Base-by-base conservation (phyloP, 2,113 vertebrate species). In the Acrocephalus kingi region DNA sequence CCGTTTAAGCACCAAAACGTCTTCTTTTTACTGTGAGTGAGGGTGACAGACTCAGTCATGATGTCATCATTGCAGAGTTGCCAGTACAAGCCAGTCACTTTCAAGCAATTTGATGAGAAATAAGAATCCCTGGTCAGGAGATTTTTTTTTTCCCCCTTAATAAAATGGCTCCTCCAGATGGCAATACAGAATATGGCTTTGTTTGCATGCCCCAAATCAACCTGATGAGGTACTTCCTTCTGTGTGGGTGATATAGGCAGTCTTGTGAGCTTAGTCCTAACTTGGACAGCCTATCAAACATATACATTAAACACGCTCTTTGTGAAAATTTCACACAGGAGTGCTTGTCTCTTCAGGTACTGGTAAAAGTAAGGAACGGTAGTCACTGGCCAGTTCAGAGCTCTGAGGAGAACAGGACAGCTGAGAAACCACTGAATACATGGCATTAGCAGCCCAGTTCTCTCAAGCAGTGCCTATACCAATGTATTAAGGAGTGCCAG, bases 81-180 rank as follows among this genome's bases (percentile, higher is more conserved):
- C 41, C 41, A 23, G 55, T 24, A 52, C 46, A 55, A 84, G 74
- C 35, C 46, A 48, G 18, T 74, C 4, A 74, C 13, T 78, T 84
- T 23, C 52, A 35, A 1, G 2, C 13, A 77, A 19, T 68, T 87
- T 72, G 46, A 33, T 73, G 15, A 68, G 68, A 37, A 83, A 79
- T 63, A 78, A 67, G 12, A 67, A 71, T 41, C 5, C 9, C 10
- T 35, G 4, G 6, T 22, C 28, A 61, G 49, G 13, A 30, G 22
- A n/a, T 0, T 6, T n/a, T 30, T 13, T 7, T 13, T 6, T 23
- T 2, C 1, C 3, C 45, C 7, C 8, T 9, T 10, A 6, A 15
- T 49, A 48, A 5, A 23, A 9, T 62, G 61, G 3, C 3, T 39
- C 6, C 27, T 66, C 43, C 78, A 33, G n/a, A 63, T 22, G 19